Evolutionary conservation across 2,797 vertebrate species (phyloP).

Genomic region (Pelodytes ibericus): DNA sequence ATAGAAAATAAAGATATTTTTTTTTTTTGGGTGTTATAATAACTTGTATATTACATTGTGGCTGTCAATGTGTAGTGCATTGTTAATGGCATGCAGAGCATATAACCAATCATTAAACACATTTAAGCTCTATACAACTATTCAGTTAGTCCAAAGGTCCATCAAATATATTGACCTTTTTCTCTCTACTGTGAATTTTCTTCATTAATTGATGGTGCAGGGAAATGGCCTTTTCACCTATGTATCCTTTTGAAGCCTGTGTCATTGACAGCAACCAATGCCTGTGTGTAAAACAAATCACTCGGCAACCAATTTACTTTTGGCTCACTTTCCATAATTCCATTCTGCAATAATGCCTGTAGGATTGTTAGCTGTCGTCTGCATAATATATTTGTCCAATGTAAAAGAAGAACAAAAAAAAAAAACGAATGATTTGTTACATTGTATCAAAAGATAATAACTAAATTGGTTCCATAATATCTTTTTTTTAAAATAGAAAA

Average conservation of each 20-base stretch:
- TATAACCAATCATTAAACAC: constrained; percentile 31
- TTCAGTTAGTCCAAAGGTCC: constrained; percentile 27
- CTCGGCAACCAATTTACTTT: not conserved
- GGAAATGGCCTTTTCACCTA: constrained; percentile 22
- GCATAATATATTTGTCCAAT: too few relatives aligned
- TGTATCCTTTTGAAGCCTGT: constrained; percentile 1
- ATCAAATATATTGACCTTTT: constrained; percentile 33
- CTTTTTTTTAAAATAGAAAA: too few relatives aligned
- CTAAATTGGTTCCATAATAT: too few relatives aligned
- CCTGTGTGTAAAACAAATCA: not conserved
- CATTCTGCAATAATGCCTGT: not conserved
- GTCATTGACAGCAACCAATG: not conserved
- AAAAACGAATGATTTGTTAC: too few relatives aligned
- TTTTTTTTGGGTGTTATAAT: too few relatives aligned
- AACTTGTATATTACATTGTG: not conserved
- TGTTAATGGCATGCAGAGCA: constrained; percentile 10
- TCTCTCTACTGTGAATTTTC: not conserved
- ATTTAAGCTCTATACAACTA: constrained; percentile 16
- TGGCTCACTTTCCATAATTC: too few relatives aligned
- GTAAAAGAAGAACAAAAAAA: too few relatives aligned
- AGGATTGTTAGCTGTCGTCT: not conserved
- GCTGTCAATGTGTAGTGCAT: not conserved
- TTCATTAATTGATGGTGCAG: constrained; percentile 23
- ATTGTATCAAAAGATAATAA: too few relatives aligned
- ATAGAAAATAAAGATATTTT: not conserved